A percentile compares a stretch with the other conserved stretches of the same genome.
These are phyloP conservation scores for Accipiter cooperii DNA, from an alignment of 2,113 vertebrate species.

Conservation along the genomic window DNA sequence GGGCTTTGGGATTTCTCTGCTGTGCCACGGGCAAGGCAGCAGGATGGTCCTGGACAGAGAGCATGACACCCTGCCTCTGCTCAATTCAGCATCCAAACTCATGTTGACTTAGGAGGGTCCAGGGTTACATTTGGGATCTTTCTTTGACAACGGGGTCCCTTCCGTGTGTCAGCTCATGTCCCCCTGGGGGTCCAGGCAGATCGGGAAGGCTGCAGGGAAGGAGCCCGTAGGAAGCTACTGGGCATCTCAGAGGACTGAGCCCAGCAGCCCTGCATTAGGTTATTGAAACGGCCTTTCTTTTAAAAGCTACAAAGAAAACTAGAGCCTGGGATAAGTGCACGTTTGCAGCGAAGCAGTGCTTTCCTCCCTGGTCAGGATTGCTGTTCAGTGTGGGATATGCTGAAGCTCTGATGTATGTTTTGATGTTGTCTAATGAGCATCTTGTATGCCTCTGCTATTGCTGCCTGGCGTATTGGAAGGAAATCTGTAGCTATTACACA, in stretches of 20 bases:
- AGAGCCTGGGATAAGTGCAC: background rate
- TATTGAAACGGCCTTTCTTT: background rate
- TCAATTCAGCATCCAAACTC: background rate
- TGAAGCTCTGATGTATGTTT: background rate
- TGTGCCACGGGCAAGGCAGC: background rate
- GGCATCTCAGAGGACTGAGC: accelerated
- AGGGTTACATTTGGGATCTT: background rate
- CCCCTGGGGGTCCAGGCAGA: background rate
- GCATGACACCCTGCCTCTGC: background rate
- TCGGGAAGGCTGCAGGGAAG: background rate
- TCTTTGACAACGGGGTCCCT: background rate
- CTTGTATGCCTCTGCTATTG: background rate
- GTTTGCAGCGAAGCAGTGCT: background rate
- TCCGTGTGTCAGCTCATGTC: accelerated
- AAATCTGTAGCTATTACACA: background rate
- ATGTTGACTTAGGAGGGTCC: background rate
- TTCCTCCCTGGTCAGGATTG: background rate
- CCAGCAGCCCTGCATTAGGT: background rate
- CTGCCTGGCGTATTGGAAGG: background rate
- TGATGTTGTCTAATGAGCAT: background rate
- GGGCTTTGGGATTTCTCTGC: background rate
- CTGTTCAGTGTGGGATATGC: background rate
- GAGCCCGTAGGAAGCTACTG: background rate
- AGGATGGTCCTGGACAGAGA: accelerated
- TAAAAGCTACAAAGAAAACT: background rate